Percentiles rank a stretch among this genome's conserved stretches.
phyloP scores from a whole-genome alignment of 1,140 invertebrate species.

The Spodoptera frugiperda region DNA sequence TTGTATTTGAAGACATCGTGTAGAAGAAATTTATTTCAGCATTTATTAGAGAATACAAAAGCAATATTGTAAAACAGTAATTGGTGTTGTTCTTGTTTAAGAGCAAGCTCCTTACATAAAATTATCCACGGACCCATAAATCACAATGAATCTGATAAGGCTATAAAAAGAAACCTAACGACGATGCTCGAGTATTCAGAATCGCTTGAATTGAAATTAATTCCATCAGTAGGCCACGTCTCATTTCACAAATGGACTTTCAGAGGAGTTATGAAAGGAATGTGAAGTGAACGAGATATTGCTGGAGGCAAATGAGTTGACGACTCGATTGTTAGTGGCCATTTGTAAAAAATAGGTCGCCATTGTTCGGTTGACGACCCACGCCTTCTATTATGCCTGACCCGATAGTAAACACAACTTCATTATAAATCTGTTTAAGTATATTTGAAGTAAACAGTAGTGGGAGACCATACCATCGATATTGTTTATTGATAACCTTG shows the following conservation, averaged over 20 bases:
- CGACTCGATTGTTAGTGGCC: slow-evolving; percentile 69
- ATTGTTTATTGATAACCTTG: slow-evolving; percentile 73
- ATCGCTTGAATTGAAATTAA: slow-evolving; percentile 53
- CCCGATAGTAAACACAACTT: slow-evolving; percentile 39
- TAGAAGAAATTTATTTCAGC: background rate
- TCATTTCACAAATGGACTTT: slow-evolving; percentile 50
- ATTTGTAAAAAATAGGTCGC: slow-evolving; percentile 74
- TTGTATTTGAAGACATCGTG: background rate
- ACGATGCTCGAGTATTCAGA: slow-evolving; percentile 30
- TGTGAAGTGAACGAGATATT: slow-evolving; percentile 64
- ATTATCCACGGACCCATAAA: background rate
- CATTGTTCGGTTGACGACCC: slow-evolving; percentile 65
- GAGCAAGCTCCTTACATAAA: too few relatives aligned
- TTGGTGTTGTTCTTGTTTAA: too few relatives aligned
- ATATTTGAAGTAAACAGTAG: slow-evolving; percentile 58
- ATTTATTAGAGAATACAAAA: too few relatives aligned
- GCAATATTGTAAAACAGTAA: too few relatives aligned
- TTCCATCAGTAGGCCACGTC: slow-evolving; percentile 28
- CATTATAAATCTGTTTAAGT: slow-evolving; percentile 44
- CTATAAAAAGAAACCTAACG: slow-evolving; percentile 43
- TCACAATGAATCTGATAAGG: slow-evolving; percentile 25
- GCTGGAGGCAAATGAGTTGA: slow-evolving; percentile 66
- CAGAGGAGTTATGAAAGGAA: slow-evolving; percentile 56
- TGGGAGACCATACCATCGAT: slow-evolving; percentile 55
- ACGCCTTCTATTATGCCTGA: slow-evolving; percentile 44